Base-by-base conservation (phyloP, 1,140 invertebrate species). In the Drosophila pandora region DNA sequence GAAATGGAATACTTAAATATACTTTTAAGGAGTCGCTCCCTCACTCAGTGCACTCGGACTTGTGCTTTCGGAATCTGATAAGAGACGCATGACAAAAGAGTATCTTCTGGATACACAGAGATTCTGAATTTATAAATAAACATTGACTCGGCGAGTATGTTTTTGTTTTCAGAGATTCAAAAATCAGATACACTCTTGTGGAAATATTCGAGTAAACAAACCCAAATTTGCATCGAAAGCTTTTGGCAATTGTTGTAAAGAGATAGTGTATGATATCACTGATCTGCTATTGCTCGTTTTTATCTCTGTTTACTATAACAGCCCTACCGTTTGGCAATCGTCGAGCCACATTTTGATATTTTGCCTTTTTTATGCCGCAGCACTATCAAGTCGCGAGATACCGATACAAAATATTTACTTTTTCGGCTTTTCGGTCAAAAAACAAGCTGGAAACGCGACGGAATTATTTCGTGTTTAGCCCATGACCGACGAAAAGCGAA, bases 281-380 rank as follows among this genome's bases (percentile, higher is more conserved):
- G 8, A 34, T 41, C 56, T 30, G 8, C 13, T 23, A 48, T 25
- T 48, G 0, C 34, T 10, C 10, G 4, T 10, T 37, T 37, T 12
- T 12, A 22, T 13, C 28, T 3, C 25, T 28, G 7, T 28, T 28
- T 28, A 6, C 2, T 28, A 0, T 17, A 25, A 8, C 6, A 4
- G 45, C 75, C 81, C 64, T 88, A 87, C 83, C 83, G 83, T 60
- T n/a, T 67, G 56, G 47, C 83, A 87, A 68, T 88, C 84, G 56
- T 62, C 76, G 47, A 87, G 71, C 83, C 83, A 87, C 83, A 87
- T 84, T 64, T 72, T 76, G n/a, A 8, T 37, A 37, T 37, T 37
- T 37, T 12, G 3, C 12, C 12, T 37, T 9, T 34, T 34, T 34
- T 34, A 2, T 43, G 13, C 10, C 6, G 9, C 17, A n/a, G 34